Base-by-base conservation (phyloP, 2,113 vertebrate species). In the Brachirus orientalis region DNA sequence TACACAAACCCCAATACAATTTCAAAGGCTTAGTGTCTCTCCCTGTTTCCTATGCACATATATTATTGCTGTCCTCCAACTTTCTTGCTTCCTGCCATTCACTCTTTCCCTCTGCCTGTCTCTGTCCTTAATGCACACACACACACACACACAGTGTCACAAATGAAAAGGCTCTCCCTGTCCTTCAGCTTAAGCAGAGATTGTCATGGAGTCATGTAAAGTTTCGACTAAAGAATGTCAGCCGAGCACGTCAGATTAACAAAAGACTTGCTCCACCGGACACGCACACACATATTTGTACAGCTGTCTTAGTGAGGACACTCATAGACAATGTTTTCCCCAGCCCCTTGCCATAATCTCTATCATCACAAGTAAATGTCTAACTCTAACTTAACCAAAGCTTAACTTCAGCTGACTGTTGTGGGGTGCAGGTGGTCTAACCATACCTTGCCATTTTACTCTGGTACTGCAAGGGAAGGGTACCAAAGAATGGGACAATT, bases 241-340 rank as follows among this genome's bases (percentile, higher is more conserved):
- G 77, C 88, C 86, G 84, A 87, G 84, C 85, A 85, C 45, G 86
- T 88, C 88, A 89, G 90, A 89, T 90, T 89, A 91, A 83, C 76
- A 86, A 79, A 79, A 80, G 86, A 84, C 87, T 89, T 84, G 77
- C 82, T 84, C 56, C 67, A 74, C 75, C 47, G 84, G 83, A 88
- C 86, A 88, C 47, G 10, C 57, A 22, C 52, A 56, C 8, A 35
- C 40, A 60, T 18, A 41, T 40, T 46, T 8, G 63, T 56, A 48
- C 36, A 3, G 12, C 38, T 8, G 54, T 22, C n/a, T n/a, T n/a
- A n/a, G n/a, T n/a, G n/a, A n/a, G n/a, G n/a, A 43, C 38, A 65
- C 38, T 57, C 75, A 53, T 41, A 19, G 16, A 50, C 60, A 67
- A 28, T 28, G 3, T 6, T 28, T 4, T 4, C 28, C 28, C 28